Evolutionary conservation across 1,140 invertebrate species (phyloP), one percentile per base, ranked within the genome.

Genomic region (Philaenus spumarius): DNA sequence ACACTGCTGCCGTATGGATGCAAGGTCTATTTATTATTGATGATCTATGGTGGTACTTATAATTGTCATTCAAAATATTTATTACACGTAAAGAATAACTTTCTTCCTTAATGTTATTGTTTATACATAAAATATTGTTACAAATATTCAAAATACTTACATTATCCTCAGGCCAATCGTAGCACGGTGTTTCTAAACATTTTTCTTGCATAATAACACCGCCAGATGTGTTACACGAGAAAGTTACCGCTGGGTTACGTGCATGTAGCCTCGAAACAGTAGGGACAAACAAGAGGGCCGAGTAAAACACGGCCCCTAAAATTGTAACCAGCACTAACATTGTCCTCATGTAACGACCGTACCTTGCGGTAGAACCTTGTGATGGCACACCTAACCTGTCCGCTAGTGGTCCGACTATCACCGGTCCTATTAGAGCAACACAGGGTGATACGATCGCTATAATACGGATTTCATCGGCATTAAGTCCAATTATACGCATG

Each of bases 371-470:
- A 63, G 70, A 69, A 40, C 66, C 69, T 23, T 67, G 68, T n/a
- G 65, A 63, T 12, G 69, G 64, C 24, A 70, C 69, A 1, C 78
- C 77, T 60, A 74, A 73, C 66, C 56, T 14, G 22, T 85, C 89
- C 55, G 88, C 86, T 64, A 85, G 73, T 17, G 81, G 83, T 35
- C 80, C 84, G 12, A 78, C 78, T 24, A 86, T 73, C 39, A 84
- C 68, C 11, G 83, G 85, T 1, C 84, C 85, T 12, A 90, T 65
- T 34, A 87, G 77, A 0, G 87, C 83, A 1, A 89, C 74, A 48
- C 84, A 79, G 1, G 89, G 84, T 2, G 87, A 81, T 11, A 88
- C 74, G 35, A 85, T 82, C 30, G 85, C 88, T 58, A 91, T 83
- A 14, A 85, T 74, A 5, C 83, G 78, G 12, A 83, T 79, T 67